Conservation (phyloP, 2,113 vertebrate species). For the Ciconia stormi region DNA sequence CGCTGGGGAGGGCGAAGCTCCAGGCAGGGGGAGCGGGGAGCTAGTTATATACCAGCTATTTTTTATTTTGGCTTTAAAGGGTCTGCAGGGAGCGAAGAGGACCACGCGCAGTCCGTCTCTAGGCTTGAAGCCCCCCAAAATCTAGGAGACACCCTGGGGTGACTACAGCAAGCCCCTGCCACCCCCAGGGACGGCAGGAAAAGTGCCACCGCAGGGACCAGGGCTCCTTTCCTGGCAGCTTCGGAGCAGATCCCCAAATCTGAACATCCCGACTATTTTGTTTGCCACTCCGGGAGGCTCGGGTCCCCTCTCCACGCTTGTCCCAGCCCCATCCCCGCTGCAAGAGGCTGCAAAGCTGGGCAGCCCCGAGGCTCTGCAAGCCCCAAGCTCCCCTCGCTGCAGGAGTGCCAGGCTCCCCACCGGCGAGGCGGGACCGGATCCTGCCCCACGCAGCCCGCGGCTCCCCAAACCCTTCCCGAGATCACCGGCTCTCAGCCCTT, state of each 20-base stretch:
- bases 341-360: fast-evolving
- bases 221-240: not conserved
- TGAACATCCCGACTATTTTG: fast-evolving
- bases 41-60: not conserved
- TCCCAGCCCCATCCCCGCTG: not conserved
- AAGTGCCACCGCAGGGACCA: fast-evolving
- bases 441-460: fast-evolving
- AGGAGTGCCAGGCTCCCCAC: not conserved
- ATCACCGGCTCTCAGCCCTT: fast-evolving
- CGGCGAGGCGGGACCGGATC: fast-evolving
- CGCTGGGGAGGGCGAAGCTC: not conserved
- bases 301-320: fast-evolving
- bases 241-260: not conserved
- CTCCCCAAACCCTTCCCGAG: not conserved
- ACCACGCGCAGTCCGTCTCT: fast-evolving
- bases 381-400: not conserved
- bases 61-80: not conserved
- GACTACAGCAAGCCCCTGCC: not conserved
- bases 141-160: too few species aligned
- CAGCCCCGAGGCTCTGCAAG: not conserved
- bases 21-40: not conserved
- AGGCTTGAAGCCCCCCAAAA: not conserved
- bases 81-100: not conserved
- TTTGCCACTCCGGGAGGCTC: not conserved
- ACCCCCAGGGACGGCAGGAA: not conserved